A percentile compares a stretch with the other conserved stretches of the same genome.
phyloP scores from a whole-genome alignment of 2,888 invertebrate species.

The Apodemia duryi region DNA sequence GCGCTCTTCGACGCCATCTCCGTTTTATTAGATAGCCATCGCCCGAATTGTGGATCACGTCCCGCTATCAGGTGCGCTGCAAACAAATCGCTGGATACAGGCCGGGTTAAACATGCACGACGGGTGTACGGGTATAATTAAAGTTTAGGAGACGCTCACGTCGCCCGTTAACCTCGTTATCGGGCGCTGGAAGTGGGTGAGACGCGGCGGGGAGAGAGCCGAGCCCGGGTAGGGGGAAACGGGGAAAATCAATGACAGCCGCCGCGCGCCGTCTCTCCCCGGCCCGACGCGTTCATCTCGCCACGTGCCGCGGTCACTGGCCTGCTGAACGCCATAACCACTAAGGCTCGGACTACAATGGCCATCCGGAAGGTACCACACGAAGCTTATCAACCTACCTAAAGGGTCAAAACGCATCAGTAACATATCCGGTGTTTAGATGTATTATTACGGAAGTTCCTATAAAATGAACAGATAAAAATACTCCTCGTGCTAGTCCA shows the following conservation, averaged over 20 bases:
- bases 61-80: slow-evolving; percentile 69
- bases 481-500: too few relatives aligned
- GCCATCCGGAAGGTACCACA: neutral
- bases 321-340: slow-evolving; percentile 49
- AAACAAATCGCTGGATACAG: slow-evolving; percentile 74
- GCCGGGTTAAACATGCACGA: slow-evolving; percentile 77
- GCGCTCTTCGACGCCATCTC: slow-evolving; percentile 46
- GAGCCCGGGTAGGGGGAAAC: slow-evolving; percentile 56
- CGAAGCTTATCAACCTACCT: neutral
- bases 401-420: neutral
- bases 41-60: slow-evolving; percentile 57
- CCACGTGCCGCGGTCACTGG: slow-evolving; percentile 78
- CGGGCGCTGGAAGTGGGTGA: slow-evolving; percentile 79
- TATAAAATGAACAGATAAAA: too few relatives aligned
- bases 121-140: slow-evolving; percentile 78
- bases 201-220: slow-evolving; percentile 68
- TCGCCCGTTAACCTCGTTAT: slow-evolving; percentile 80
- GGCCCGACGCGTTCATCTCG: slow-evolving; percentile 76
- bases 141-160: slow-evolving; percentile 80
- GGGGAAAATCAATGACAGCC: slow-evolving; percentile 79
- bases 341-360: slow-evolving; percentile 34
- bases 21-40: slow-evolving; percentile 57
- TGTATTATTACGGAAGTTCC: neutral
- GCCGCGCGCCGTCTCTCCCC: slow-evolving; percentile 76
- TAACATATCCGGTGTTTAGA: neutral